These are phyloP conservation scores for Akabosia matsudoensis DNA, from an alignment of 1,140 invertebrate genomes.

Conservation along the genomic window DNA sequence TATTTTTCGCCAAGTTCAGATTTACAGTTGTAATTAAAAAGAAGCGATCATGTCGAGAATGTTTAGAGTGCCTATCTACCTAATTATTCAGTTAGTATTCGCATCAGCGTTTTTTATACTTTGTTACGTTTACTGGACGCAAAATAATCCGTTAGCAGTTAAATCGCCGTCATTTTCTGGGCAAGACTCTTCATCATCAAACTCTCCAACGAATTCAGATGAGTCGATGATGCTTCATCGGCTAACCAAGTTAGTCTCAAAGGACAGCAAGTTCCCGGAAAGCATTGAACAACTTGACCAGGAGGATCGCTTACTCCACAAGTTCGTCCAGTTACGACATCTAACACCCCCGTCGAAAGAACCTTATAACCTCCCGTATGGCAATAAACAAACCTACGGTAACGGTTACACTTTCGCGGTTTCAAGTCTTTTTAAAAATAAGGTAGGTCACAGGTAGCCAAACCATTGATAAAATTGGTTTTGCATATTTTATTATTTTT, in stretches of 20 bases:
- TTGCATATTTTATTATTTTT: neutral
- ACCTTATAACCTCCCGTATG: neutral
- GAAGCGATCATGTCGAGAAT: too few species aligned
- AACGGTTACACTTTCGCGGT: neutral
- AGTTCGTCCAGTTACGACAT: neutral
- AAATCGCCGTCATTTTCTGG: too few species aligned
- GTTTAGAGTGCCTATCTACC: too few species aligned
- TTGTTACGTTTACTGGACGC: too few species aligned
- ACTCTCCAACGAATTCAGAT: too few species aligned
- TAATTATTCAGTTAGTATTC: too few species aligned
- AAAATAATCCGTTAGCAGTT: too few species aligned
- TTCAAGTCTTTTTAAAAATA: neutral
- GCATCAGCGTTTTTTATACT: too few species aligned
- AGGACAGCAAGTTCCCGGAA: neutral
- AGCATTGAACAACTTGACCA: neutral
- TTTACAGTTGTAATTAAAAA: too few species aligned
- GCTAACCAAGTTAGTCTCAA: neutral
- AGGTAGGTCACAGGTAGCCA: neutral
- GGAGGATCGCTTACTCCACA: neutral
- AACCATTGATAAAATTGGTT: too few species aligned
- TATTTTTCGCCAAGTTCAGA: too few species aligned
- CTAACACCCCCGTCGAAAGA: neutral
- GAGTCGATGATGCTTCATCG: neutral
- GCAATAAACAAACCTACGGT: neutral
- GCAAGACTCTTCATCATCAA: too few species aligned